These are phyloP conservation scores for Coregonus suidteri DNA, from an alignment of 2,797 vertebrate species.

Conservation along the genomic window DNA sequence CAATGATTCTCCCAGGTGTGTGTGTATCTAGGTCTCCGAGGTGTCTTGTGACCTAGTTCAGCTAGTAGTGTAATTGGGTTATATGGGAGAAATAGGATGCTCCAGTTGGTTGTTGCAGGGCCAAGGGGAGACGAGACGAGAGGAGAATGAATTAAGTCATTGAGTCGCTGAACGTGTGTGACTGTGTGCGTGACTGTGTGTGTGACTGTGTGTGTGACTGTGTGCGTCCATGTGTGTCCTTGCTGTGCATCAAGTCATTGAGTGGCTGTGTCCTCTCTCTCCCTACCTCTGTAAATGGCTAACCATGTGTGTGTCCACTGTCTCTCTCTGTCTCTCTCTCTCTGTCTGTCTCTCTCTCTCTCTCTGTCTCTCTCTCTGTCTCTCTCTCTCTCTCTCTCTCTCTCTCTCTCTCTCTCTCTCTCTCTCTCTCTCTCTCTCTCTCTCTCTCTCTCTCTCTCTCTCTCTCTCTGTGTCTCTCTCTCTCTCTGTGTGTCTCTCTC, in stretches of 20 bases:
- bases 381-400: background rate
- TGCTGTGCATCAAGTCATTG: background rate
- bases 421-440: background rate
- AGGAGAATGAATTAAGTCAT: background rate
- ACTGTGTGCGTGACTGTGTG: too few relatives aligned
- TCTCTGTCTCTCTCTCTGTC: background rate
- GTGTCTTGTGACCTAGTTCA: slow-evolving; percentile 49
- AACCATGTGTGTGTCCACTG: background rate
- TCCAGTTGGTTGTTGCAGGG: background rate
- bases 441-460: background rate
- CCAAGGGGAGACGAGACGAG: slow-evolving; percentile 16
- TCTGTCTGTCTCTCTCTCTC: too few relatives aligned
- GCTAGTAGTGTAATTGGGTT: slow-evolving; percentile 30
- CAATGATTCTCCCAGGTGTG: slow-evolving; percentile 6
- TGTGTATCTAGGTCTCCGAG: slow-evolving; percentile 13
- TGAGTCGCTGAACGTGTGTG: too few relatives aligned
- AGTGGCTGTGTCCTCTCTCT: slow-evolving; percentile 8
- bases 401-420: too few relatives aligned
- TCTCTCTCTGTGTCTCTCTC: too few relatives aligned
- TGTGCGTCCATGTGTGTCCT: too few relatives aligned
- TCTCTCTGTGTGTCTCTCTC: background rate
- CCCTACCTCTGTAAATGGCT: background rate
- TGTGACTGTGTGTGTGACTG: too few relatives aligned
- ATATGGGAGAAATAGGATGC: background rate
- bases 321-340: too few relatives aligned